A percentile compares a stretch with the other conserved stretches of the same genome.
Evolutionary conservation across 1,140 invertebrate genomes (phyloP).

Genomic region (Bactericera cockerelli): DNA sequence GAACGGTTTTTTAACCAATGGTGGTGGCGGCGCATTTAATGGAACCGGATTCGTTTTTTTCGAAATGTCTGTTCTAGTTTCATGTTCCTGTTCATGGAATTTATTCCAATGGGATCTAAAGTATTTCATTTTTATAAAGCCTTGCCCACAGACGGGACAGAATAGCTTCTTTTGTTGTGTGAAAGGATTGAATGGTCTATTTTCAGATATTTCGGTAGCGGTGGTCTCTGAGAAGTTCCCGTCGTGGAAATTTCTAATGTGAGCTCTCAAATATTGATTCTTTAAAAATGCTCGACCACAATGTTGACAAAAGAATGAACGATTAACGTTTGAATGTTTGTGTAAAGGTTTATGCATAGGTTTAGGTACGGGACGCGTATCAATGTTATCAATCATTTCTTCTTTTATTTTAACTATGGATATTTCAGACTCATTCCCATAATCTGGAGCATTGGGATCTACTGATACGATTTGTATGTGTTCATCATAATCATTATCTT

Average conservation of each 20-base stretch:
- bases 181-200: not conserved
- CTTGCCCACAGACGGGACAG: conserved; percentile 1
- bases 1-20: conserved; percentile 5
- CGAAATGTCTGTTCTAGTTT: not conserved
- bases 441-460: conserved; percentile 4
- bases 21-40: not conserved
- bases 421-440: not conserved
- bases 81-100: not conserved
- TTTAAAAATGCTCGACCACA: conserved; percentile 4
- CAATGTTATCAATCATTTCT: conserved; percentile 8
- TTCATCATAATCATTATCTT: not conserved
- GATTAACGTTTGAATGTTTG: not conserved
- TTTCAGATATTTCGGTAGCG: not conserved
- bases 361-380: no score
- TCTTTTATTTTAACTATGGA: not conserved
- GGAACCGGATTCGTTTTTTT: not conserved
- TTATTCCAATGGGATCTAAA: conserved; percentile 5
- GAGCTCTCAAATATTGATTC: conserved; percentile 5
- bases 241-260: not conserved
- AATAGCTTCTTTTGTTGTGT: not conserved
- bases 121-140: conserved; percentile 2
- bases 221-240: not conserved
- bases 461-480: not conserved
- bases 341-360: not conserved
- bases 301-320: conserved; percentile 5